Evolutionary conservation across 2,888 invertebrate species (phyloP), one percentile per base, ranked within the genome.

Genomic region (Leucania comma): DNA sequence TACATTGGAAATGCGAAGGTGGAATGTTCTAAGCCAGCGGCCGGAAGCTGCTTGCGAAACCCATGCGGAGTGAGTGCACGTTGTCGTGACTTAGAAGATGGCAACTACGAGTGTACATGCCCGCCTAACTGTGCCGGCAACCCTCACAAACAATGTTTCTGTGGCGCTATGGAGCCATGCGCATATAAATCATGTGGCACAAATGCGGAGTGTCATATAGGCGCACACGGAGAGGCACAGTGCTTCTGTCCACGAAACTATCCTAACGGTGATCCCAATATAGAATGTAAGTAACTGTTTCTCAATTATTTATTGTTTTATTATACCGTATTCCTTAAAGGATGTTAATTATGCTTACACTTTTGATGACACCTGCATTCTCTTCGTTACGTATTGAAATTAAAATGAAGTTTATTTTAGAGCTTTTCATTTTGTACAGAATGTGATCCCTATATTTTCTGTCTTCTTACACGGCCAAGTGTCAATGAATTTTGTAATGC

Each of bases 1-100:
- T 98, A 97, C 86, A 94, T 98, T 57, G 99, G 99, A 24, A 98
- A 99, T 93, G 98, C 98, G 4, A 96, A 97, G 75, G 95, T 97
- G 6, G 97, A 97, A 80, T 99, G 99, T 88, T 96, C 97, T 0
- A 97, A 97, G 89, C 93, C 97, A 88, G 97, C 97, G 42, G 97
- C 96, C 10, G 97, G 97, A 63, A 97, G 97, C 84, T 98, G 98
- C 88, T 94, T 97, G 29, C 97, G 97, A 73, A 98, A 98, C 91
- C 98, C 98, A 0, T 99, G 99, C 88, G 99, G 99, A 12, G 96
- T 97, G 29, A 98, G 98, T 90, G 97, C 98, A 1, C 97, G 97
- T 83, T 99, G 99, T 88, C 97, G 97, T 69, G 98, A 98, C 91
- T 95, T 97, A 57, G 96, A 97, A 24, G 96, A 97, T 42, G 97